A percentile compares a stretch with the other conserved stretches of the same genome.
Evolutionary conservation across 2,797 vertebrate genomes (phyloP).

Genomic region (Aulostomus chinensis): DNA sequence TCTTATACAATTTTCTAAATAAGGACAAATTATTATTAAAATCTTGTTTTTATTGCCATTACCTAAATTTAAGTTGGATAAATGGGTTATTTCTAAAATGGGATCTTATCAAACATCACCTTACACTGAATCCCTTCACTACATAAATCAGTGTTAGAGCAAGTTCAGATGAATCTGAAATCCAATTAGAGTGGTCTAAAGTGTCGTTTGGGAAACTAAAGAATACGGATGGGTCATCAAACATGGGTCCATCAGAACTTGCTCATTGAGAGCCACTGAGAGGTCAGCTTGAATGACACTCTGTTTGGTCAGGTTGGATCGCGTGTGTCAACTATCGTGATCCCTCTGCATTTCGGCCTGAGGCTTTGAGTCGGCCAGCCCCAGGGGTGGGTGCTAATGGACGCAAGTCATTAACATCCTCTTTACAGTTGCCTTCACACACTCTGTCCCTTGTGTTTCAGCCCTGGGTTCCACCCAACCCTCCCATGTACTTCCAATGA

Average conservation of each 20-base stretch:
- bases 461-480: slow-evolving; percentile 62
- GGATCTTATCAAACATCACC: slow-evolving; percentile 9
- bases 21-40: background rate
- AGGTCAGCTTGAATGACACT: slow-evolving; percentile 47
- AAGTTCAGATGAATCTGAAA: slow-evolving; percentile 8
- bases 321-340: slow-evolving; percentile 42
- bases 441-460: slow-evolving; percentile 70
- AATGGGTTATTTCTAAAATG: slow-evolving; percentile 6
- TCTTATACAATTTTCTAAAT: slow-evolving; percentile 9
- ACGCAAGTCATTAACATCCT: slow-evolving; percentile 71
- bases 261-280: slow-evolving; percentile 14
- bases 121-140: slow-evolving; percentile 4
- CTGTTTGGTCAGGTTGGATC: background rate
- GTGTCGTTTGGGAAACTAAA: too few species aligned
- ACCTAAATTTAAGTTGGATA: slow-evolving; percentile 20
- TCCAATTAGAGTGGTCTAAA: background rate
- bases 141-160: background rate
- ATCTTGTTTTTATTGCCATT: slow-evolving; percentile 23
- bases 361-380: slow-evolving; percentile 36
- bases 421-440: slow-evolving; percentile 73
- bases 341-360: slow-evolving; percentile 28
- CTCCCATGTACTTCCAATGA: slow-evolving; percentile 68
- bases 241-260: slow-evolving; percentile 10
- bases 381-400: slow-evolving; percentile 69
- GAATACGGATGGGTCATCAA: slow-evolving; percentile 5